Evolutionary conservation across 2,888 invertebrate genomes (phyloP), one percentile per base, ranked within the genome.

Genomic region (Proisotoma minuta): DNA sequence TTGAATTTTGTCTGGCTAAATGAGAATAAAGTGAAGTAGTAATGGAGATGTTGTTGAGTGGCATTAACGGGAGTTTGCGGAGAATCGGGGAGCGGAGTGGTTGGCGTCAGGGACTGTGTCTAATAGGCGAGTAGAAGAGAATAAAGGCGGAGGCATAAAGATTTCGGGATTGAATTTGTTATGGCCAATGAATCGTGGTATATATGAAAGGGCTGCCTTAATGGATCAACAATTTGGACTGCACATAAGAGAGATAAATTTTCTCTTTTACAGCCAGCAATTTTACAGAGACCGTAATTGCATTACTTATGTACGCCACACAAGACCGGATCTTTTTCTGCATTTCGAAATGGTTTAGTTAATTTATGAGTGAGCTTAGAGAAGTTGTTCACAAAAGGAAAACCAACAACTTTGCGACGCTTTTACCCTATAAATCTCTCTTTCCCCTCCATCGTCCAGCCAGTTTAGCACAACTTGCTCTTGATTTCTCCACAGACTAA

Each of bases 341-440:
- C 65, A 67, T 66, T 69, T 68, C 69, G 71, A 71, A 71, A 69
- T 71, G 68, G 69, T 68, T 71, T 71, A 69, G 59, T 68, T 71
- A 69, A 71, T 71, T 71, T 71, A 71, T 71, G 70, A 68, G 60
- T 65, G 52, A 54, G 52, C 43, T 60, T 54, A 34, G 47, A 50
- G 63, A 63, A 61, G 57, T 60, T 60, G 62, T 60, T 63, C 62
- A 61, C 56, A 67, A 64, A 60, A 62, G 61, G 65, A 62, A 66
- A 70, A 62, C 68, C 64, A 68, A 66, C 68, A 67, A 71, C 68
- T 67, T 70, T 64, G 60, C 58, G 58, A 59, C 62, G 69, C 69
- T 71, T 71, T 71, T 69, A 69, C 66, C 69, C 67, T 63, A 71
- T 71, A 71, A 71, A 71, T 71, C 71, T 69, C 71, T 68, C 64